These are phyloP conservation scores for Drosophila histrio DNA, from an alignment of 2,888 invertebrate species.

Conservation along the genomic window DNA sequence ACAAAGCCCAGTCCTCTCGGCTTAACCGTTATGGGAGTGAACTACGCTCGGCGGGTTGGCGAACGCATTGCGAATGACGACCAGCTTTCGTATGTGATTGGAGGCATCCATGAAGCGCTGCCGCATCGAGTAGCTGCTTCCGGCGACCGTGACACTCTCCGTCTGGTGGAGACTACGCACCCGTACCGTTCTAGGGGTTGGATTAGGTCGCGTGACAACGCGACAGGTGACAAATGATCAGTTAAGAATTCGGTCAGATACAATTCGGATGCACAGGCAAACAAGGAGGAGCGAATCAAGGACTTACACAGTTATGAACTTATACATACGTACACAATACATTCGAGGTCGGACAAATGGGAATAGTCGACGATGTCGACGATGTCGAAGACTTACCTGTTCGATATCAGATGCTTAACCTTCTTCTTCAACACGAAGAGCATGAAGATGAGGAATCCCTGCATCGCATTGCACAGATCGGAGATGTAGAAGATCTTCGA, in stretches of 20 bases:
- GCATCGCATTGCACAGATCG: conserved; percentile 86
- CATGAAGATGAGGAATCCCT: conserved; percentile 87
- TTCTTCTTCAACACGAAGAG: conserved; percentile 87
- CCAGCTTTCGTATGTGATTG: conserved; percentile 79
- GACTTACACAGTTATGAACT: conserved; percentile 47
- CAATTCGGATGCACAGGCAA: conserved; percentile 6
- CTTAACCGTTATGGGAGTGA: conserved; percentile 73
- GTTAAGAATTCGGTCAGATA: conserved; percentile 7
- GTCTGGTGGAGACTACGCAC: conserved; percentile 78
- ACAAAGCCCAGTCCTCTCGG: neutral
- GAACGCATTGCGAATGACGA: conserved; percentile 81
- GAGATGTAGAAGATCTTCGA: conserved; percentile 83
- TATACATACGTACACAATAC: conserved; percentile 24
- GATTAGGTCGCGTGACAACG: neutral
- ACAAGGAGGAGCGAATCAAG: neutral
- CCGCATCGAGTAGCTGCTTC: conserved; percentile 68
- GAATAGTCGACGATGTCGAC: neutral
- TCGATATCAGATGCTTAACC: conserved; percentile 81
- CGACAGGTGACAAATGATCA: conserved; percentile 1
- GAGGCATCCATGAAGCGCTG: conserved; percentile 81
- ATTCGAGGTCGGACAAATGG: neutral
- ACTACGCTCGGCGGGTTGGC: conserved; percentile 51
- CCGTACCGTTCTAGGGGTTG: conserved; percentile 69
- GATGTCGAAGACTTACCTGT: conserved; percentile 73
- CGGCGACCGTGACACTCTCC: conserved; percentile 75